Evolutionary conservation across 2,113 vertebrate species (phyloP).

Genomic region (Megalops atlanticus): DNA sequence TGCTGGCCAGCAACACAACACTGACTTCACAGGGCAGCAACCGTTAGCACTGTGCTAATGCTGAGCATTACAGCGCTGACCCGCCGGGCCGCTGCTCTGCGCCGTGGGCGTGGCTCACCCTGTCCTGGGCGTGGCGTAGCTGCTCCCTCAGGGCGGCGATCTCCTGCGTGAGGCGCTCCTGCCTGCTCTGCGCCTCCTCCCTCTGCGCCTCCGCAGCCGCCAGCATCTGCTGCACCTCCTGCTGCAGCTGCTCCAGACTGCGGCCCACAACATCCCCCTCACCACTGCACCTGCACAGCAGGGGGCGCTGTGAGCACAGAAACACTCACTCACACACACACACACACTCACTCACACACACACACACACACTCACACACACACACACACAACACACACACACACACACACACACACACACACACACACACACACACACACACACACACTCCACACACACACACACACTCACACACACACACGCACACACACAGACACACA

Average conservation of each 20-base stretch:
- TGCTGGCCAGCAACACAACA: slow-evolving; percentile 39
- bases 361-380: background rate
- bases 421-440: no score
- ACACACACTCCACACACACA: background rate
- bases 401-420: background rate
- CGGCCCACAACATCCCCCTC: slow-evolving; percentile 68
- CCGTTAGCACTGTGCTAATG: no score
- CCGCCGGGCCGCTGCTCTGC: background rate
- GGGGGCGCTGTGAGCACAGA: background rate
- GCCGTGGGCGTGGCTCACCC: slow-evolving; percentile 44
- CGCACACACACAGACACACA: background rate
- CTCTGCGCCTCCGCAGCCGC: slow-evolving; percentile 64
- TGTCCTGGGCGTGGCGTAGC: slow-evolving; percentile 64
- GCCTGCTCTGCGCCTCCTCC: slow-evolving; percentile 63
- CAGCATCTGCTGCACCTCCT: slow-evolving; percentile 65
- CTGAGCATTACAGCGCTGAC: no score
- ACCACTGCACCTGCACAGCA: slow-evolving; percentile 56
- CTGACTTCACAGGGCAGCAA: background rate
- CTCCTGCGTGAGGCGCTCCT: slow-evolving; percentile 69
- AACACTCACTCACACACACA: background rate
- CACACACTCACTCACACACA: background rate
- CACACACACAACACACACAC: background rate
- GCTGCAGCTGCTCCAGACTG: slow-evolving; percentile 71
- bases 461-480: background rate
- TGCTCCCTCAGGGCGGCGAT: slow-evolving; percentile 66